Evolutionary conservation across 2,888 invertebrate species (phyloP).

Genomic region (Limnephilus rhombicus): DNA sequence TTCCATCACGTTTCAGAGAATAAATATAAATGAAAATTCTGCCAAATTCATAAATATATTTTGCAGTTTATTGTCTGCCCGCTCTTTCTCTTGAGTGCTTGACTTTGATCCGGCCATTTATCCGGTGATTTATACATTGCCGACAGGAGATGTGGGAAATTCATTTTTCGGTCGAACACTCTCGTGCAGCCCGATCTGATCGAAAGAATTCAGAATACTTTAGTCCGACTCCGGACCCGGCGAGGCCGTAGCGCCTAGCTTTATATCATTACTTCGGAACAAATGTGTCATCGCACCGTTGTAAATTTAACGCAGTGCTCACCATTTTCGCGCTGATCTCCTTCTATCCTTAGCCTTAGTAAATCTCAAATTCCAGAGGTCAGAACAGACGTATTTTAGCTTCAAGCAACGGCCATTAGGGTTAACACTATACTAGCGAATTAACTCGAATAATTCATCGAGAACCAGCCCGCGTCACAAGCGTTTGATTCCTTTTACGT

Average conservation of each 20-base stretch:
- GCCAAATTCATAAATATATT: conserved; percentile 21
- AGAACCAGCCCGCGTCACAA: not conserved
- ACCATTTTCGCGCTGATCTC: not conserved
- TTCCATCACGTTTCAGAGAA: conserved; percentile 5
- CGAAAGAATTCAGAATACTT: conserved; percentile 12
- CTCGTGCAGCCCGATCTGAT: not conserved
- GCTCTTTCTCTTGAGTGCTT: conserved; percentile 35
- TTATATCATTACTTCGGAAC: not conserved
- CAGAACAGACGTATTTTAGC: conserved; percentile 39
- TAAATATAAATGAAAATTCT: conserved; percentile 20
- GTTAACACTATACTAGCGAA: conserved; percentile 3
- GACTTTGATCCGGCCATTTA: conserved; percentile 19
- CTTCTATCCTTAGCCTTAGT: conserved; percentile 22
- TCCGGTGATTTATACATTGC: conserved; percentile 31
- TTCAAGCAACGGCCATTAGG: conserved; percentile 32
- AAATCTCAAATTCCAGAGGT: conserved; percentile 38
- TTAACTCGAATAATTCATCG: conserved; percentile 43
- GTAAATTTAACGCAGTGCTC: conserved; percentile 5
- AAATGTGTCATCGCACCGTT: conserved; percentile 1
- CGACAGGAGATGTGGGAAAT: conserved; percentile 38
- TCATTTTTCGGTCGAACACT: conserved; percentile 37
- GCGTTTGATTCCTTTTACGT: not conserved
- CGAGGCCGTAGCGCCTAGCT: not conserved
- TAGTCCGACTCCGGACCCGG: not conserved
- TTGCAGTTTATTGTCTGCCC: conserved; percentile 32